Percentiles rank a stretch among this genome's conserved stretches.
phyloP scores from a whole-genome alignment of 2,113 vertebrate genomes.

The Xiphophorus couchianus region DNA sequence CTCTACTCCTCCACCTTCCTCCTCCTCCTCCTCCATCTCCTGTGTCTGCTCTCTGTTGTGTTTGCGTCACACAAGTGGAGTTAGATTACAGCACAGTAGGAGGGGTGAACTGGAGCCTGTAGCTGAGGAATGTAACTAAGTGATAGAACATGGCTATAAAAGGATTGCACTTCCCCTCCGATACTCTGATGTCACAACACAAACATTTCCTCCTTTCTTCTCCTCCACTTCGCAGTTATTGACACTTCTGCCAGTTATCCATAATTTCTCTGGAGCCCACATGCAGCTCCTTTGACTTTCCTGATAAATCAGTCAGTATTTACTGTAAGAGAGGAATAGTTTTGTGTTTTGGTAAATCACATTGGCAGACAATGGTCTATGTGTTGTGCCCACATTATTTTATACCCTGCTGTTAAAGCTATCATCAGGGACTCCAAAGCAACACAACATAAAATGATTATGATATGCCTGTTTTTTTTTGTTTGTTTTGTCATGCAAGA shows the following conservation, averaged over 20 bases:
- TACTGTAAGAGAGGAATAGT: neutral
- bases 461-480: too few relatives aligned
- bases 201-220: conserved; percentile 69
- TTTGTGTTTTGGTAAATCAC: neutral
- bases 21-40: conserved; percentile 14
- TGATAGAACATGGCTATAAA: conserved; percentile 76
- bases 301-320: conserved; percentile 3
- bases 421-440: neutral
- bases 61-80: conserved; percentile 66
- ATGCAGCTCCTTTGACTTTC: neutral
- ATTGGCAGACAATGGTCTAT: neutral
- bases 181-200: conserved; percentile 67
- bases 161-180: conserved; percentile 72
- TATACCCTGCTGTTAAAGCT: neutral
- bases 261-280: conserved; percentile 22
- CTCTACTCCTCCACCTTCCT: conserved; percentile 3
- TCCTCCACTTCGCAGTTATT: conserved; percentile 50
- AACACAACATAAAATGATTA: too few relatives aligned
- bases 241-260: conserved; percentile 55
- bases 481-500: too few relatives aligned
- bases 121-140: conserved; percentile 67
- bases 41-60: conserved; percentile 32
- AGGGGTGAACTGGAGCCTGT: conserved; percentile 42
- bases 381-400: neutral
- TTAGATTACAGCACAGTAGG: conserved; percentile 44